phyloP scores from a whole-genome alignment of 1,140 invertebrate genomes.

The Cotesia chilonis region DNA sequence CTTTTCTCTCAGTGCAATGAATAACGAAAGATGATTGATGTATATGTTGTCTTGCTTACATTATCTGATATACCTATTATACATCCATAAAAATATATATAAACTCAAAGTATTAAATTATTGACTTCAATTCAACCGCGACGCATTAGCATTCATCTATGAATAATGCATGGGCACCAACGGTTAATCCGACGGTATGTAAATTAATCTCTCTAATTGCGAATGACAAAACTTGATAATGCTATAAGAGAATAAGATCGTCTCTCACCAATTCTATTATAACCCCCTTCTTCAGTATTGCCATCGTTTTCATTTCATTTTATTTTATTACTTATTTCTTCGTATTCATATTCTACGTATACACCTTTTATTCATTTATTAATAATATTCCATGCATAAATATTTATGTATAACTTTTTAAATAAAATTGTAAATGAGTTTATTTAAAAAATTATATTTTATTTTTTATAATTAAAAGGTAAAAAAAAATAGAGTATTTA shows the following conservation, averaged over 20 bases:
- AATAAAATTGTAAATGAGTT: too few relatives aligned
- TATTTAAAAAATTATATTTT: too few relatives aligned
- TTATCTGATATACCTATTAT: too few relatives aligned
- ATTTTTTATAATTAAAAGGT: too few relatives aligned
- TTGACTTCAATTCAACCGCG: slow-evolving; percentile 55
- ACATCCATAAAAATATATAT: slow-evolving; percentile 13
- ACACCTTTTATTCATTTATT: background rate
- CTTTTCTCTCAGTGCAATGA: too few relatives aligned
- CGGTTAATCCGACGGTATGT: slow-evolving; percentile 58
- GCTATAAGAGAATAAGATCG: slow-evolving; percentile 33
- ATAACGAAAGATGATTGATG: too few relatives aligned
- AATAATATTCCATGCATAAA: too few relatives aligned
- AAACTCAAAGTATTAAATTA: slow-evolving; percentile 55
- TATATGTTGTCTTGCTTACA: too few relatives aligned
- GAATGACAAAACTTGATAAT: slow-evolving; percentile 52
- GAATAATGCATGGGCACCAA: slow-evolving; percentile 57
- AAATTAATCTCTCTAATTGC: slow-evolving; percentile 57
- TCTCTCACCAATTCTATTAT: slow-evolving; percentile 23
- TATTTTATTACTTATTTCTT: slow-evolving; percentile 6
- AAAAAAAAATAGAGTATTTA: too few relatives aligned
- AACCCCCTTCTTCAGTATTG: background rate
- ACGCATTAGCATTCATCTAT: slow-evolving; percentile 53
- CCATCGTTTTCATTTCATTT: slow-evolving; percentile 24
- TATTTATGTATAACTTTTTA: too few relatives aligned
- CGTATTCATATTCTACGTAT: background rate